Percentiles rank a stretch among this genome's conserved stretches.
Conservation (phyloP, 2,113 vertebrate species). For the Mormoops blainvillei region DNA sequence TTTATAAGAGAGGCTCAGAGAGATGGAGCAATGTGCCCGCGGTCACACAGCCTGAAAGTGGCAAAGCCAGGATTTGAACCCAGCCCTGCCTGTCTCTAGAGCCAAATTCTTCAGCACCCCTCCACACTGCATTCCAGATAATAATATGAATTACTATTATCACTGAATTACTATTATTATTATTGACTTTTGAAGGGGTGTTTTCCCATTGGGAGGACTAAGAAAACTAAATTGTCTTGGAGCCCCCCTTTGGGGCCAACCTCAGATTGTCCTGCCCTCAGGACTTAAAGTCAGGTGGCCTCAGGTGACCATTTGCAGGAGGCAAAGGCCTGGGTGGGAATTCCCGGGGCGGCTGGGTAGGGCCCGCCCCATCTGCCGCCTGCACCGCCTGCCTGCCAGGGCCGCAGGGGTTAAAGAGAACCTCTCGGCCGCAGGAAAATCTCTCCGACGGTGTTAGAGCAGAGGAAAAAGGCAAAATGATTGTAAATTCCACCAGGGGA, state of each 20-base stretch:
- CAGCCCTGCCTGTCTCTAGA: neutral
- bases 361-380: neutral
- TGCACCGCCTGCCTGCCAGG: neutral
- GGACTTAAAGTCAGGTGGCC: neutral
- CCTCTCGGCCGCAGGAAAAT: constrained; percentile 75
- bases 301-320: accelerated
- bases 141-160: too few species aligned
- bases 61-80: neutral
- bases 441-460: constrained; percentile 75
- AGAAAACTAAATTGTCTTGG: neutral
- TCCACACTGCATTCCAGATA: neutral
- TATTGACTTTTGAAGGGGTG: neutral
- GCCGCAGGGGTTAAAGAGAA: constrained; percentile 82
- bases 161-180: neutral
- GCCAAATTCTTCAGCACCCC: accelerated
- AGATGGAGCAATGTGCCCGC: neutral
- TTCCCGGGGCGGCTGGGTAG: accelerated
- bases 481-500: constrained; percentile 90
- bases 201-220: neutral
- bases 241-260: neutral
- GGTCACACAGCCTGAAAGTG: neutral
- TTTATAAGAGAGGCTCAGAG: neutral
- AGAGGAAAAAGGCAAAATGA: constrained; percentile 89
- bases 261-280: neutral
- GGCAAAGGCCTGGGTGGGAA: neutral